Evolutionary conservation across 23 tunicate genomes (phyloP), one percentile per base, ranked within the genome.

Genomic region (Oikopleura dioica): DNA sequence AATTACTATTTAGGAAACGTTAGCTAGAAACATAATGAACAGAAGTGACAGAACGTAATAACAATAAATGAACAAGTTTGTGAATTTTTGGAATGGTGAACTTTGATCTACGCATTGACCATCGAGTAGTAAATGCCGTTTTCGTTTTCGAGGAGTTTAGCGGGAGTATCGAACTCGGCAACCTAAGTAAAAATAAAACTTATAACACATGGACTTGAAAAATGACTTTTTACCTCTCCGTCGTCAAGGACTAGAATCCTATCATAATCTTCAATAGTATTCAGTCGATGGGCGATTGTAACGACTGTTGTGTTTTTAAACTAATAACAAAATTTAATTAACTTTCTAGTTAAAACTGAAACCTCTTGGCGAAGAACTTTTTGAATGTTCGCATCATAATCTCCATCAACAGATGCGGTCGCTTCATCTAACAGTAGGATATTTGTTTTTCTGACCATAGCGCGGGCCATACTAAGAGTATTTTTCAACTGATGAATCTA

Each of bases 261-360:
- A 77, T 91, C 97, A 63, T 91, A 78, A 16, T 86, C 80, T 36
- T 84, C 78, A 35, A 91, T 91, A 4, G 97, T 91, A 78, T 91
- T 91, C 36, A 91, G 81, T 35, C 97, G 59, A 76, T 91, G 97
- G 28, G 97, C 97, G 59, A 91, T 91, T 30, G 97, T 91, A 28
- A 91, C 78, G 87, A 91, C 85, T 29, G 97, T 91, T 80, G 87
- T 82, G 69, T 91, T 92, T 30, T 84, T 75, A 51, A 91, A 91
- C 37, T 44, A n/a, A n/a, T n/a, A n/a, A n/a, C n/a, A n/a, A n/a
- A n/a, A n/a, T n/a, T n/a, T n/a, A n/a, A n/a, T n/a, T n/a, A n/a
- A n/a, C n/a, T n/a, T n/a, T n/a, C n/a, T n/a, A n/a, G n/a, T n/a
- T n/a, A n/a, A n/a, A n/a, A n/a, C n/a, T n/a, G n/a, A n/a, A n/a